Evolutionary conservation across 1,140 invertebrate species (phyloP), one percentile per base, ranked within the genome.

Genomic region (Drosophila repleta): DNA sequence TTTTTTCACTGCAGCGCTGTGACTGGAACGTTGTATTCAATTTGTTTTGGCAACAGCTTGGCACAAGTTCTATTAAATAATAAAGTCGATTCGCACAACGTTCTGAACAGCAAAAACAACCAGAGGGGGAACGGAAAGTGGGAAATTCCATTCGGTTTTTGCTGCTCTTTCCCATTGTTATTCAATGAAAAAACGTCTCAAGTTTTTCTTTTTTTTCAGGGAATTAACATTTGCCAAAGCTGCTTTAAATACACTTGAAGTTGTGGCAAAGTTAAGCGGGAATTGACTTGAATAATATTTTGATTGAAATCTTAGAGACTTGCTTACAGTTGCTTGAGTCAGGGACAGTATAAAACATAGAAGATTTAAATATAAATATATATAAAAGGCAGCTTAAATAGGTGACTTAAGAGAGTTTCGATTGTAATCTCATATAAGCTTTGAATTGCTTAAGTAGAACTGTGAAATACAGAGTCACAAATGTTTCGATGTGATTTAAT

Each of bases 11-110:
- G 51, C 68, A 15, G 3, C 15, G 46, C 21, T 66, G 37, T 61
- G n/a, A 55, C 41, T 66, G 72, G 49, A 77, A 85, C 67, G 67
- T 88, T 87, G 82, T 88, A 87, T 87, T 87, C 83, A 87, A 88
- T 87, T 87, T 87, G 82, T 82, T 88, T 82, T 72, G 83, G 83
- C 66, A 87, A 88, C 82, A 87, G 82, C 83, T 82, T 81, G 82
- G 66, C 72, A 56, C 64, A 83, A 79, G 70, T 87, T 88, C 83
- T 82, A 88, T 88, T 88, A 87, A 87, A 87, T 87, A 87, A 87
- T 87, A 87, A 88, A 88, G 70, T 82, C 79, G 83, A 88, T 87
- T 87, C 78, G 66, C 65, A 78, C 81, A 65, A 69, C 78, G 77
- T 75, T 87, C 62, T 56, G 61, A 45, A 53, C 53, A 65, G 37